A percentile compares a stretch with the other conserved stretches of the same genome.
phyloP scores from a whole-genome alignment of 1,140 invertebrate species.

The Papilio helenus region DNA sequence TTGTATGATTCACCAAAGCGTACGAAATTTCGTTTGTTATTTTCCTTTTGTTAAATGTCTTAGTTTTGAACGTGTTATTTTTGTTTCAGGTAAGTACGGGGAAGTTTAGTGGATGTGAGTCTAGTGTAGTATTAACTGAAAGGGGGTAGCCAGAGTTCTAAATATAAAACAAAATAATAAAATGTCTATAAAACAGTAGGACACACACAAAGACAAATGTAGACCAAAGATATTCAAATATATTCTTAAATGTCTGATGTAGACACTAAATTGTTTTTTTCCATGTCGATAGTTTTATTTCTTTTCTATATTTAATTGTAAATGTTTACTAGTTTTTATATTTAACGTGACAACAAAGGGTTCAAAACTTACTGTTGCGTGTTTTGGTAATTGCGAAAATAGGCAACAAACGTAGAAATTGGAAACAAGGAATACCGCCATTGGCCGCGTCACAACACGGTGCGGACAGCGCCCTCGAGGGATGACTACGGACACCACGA shows the following conservation, averaged over 20 bases:
- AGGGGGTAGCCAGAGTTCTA: background rate
- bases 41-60: constrained; percentile 1
- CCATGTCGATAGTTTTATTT: no score
- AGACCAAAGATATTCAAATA: no score
- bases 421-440: constrained; percentile 26
- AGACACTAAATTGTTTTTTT: no score
- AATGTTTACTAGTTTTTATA: no score
- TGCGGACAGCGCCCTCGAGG: constrained; percentile 49
- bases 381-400: constrained; percentile 33
- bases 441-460: constrained; percentile 40
- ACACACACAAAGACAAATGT: no score
- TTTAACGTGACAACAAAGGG: no score
- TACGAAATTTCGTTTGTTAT: constrained; percentile 20
- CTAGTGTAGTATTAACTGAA: background rate
- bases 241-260: no score
- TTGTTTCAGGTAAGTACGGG: constrained; percentile 29
- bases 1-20: background rate
- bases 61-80: constrained; percentile 9
- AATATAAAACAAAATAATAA: background rate
- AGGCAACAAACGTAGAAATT: constrained; percentile 4
- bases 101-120: background rate
- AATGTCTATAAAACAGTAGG: no score
- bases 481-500: constrained; percentile 1
- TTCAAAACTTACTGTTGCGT: background rate
- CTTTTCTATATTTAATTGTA: background rate